phyloP scores from a whole-genome alignment of 2,888 invertebrate species.

The Troides aeacus region DNA sequence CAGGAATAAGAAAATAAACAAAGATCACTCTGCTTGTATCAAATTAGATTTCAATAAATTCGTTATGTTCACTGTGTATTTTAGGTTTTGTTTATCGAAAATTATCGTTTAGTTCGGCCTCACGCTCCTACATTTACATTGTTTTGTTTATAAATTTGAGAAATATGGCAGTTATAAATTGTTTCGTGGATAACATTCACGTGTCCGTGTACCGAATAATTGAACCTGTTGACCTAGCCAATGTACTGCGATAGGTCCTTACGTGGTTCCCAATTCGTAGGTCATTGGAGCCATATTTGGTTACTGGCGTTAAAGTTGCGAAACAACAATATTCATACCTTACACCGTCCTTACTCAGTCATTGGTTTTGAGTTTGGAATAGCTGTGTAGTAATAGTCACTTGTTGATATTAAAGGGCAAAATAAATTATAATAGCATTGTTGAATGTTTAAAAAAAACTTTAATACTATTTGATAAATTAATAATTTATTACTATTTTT shows the following conservation, averaged over 20 bases:
- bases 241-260: constrained; percentile 5
- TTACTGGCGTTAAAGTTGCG: constrained; percentile 30
- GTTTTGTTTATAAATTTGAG: constrained; percentile 56
- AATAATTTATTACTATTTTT: too few relatives aligned
- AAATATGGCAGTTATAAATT: constrained; percentile 60
- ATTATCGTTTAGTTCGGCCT: constrained; percentile 51
- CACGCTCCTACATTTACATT: constrained; percentile 51
- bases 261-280: constrained; percentile 19
- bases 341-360: constrained; percentile 9
- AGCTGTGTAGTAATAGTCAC: too few relatives aligned
- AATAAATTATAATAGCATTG: too few relatives aligned
- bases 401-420: too few relatives aligned
- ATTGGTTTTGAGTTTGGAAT: neutral
- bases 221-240: constrained; percentile 15
- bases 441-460: too few relatives aligned
- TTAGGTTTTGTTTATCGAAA: constrained; percentile 45
- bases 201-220: constrained; percentile 41
- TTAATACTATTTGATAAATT: too few relatives aligned
- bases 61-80: constrained; percentile 22
- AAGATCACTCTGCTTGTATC: neutral
- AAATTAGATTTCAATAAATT: neutral
- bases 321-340: constrained; percentile 27
- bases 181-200: constrained; percentile 58
- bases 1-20: neutral
- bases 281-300: constrained; percentile 30